These are phyloP conservation scores for Onychomys torridus DNA, from an alignment of 2,797 vertebrate genomes.

Conservation along the genomic window DNA sequence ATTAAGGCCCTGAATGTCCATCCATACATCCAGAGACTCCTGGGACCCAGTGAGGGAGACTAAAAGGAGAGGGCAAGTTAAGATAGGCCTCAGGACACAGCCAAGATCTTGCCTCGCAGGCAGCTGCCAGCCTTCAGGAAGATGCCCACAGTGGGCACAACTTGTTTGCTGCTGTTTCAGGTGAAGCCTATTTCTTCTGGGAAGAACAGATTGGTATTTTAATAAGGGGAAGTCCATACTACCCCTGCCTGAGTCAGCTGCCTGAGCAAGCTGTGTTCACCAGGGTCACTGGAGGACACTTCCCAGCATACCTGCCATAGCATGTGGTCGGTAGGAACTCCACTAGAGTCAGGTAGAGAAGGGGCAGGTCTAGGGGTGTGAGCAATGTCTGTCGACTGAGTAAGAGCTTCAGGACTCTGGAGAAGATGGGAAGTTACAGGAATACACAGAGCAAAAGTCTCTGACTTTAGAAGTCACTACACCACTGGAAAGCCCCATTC, in stretches of 20 bases:
- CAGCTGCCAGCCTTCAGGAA: background rate
- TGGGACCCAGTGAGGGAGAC: background rate
- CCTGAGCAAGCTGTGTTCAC: background rate
- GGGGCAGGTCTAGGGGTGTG: no score
- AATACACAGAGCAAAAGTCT: conserved; percentile 69
- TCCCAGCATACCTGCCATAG: background rate
- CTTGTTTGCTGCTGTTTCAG: background rate
- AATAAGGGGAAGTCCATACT: background rate
- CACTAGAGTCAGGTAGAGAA: no score
- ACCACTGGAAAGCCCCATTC: background rate
- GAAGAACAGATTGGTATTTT: background rate
- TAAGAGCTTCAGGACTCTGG: background rate
- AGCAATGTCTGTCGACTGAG: background rate
- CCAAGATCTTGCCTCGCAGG: background rate
- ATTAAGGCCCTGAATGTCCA: background rate
- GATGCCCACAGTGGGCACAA: no score
- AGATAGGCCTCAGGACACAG: background rate
- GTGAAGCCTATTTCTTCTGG: background rate
- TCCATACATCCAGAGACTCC: no score
- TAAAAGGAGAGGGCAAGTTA: no score
- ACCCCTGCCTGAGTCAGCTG: background rate
- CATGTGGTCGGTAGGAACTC: background rate
- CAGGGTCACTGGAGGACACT: background rate
- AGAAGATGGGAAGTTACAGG: conserved; percentile 2
- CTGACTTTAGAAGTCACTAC: conserved; percentile 55